Evolutionary conservation across 2,888 invertebrate species (phyloP).

Genomic region (Margaritifera margaritifera): DNA sequence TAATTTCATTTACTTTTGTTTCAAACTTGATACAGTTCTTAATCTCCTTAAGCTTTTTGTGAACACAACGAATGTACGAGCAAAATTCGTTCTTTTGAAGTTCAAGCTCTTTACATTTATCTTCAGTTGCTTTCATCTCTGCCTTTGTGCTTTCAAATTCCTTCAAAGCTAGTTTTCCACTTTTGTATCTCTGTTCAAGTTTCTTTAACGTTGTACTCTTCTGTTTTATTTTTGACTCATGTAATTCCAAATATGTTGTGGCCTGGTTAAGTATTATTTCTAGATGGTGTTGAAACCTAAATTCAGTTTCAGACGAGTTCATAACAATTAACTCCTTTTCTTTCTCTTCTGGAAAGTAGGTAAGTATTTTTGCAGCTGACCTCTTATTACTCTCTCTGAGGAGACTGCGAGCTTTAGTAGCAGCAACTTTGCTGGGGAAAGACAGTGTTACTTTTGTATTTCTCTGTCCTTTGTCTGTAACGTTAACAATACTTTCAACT

Average conservation of each 20-base stretch:
- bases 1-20: constrained; percentile 26
- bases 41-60: constrained; percentile 8
- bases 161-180: constrained; percentile 17
- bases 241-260: constrained; percentile 4
- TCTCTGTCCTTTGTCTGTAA: no score
- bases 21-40: constrained; percentile 20
- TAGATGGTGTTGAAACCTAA: constrained; percentile 2
- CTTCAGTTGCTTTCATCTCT: constrained; percentile 36
- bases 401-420: constrained; percentile 7
- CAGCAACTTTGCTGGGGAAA: constrained; percentile 14
- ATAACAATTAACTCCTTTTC: constrained; percentile 7
- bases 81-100: constrained; percentile 50
- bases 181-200: constrained; percentile 1
- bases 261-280: constrained; percentile 18
- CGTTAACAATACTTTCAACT: no score
- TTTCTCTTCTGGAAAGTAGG: constrained; percentile 16
- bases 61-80: constrained; percentile 28
- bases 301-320: not conserved
- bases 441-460: no score
- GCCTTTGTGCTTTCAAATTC: constrained; percentile 20
- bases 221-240: constrained; percentile 20
- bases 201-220: not conserved
- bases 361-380: constrained; percentile 14
- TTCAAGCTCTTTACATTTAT: constrained; percentile 46
- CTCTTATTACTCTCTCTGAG: constrained; percentile 24